These are phyloP conservation scores for Myotis lucifugus DNA, from an alignment of 2,113 vertebrate genomes.

Conservation along the genomic window DNA sequence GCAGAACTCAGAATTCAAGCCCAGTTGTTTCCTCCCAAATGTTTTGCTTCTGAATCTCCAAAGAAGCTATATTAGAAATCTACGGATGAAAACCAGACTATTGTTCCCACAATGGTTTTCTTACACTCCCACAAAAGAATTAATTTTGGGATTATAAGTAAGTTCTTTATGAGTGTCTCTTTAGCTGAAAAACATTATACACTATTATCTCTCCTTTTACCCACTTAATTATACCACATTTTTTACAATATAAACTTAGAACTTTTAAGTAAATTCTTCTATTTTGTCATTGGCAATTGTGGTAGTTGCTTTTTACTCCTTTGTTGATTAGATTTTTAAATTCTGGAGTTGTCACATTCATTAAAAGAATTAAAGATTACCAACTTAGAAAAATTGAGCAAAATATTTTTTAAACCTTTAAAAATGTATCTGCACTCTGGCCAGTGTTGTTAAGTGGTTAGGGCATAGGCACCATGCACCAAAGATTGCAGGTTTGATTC, in stretches of 20 bases:
- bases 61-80: background rate
- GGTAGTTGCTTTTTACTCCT: background rate
- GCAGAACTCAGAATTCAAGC: background rate
- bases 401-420: background rate
- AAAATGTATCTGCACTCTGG: background rate
- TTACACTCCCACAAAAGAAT: background rate
- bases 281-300: background rate
- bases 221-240: background rate
- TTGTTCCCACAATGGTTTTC: background rate
- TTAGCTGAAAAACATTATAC: background rate
- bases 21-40: background rate
- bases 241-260: conserved; percentile 30
- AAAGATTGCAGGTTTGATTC: too few species aligned
- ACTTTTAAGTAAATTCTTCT: background rate
- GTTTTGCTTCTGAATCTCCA: background rate
- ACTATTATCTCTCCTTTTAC: background rate
- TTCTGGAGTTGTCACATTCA: background rate
- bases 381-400: background rate
- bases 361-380: background rate
- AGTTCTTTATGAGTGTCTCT: background rate
- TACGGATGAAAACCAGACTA: background rate
- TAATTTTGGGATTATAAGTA: background rate
- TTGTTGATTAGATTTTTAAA: conserved; percentile 32
- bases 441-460: too few species aligned
- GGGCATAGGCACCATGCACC: too few species aligned